Evolutionary conservation across 2,113 vertebrate species (phyloP).

Genomic region (Aldabrachelys gigantea): DNA sequence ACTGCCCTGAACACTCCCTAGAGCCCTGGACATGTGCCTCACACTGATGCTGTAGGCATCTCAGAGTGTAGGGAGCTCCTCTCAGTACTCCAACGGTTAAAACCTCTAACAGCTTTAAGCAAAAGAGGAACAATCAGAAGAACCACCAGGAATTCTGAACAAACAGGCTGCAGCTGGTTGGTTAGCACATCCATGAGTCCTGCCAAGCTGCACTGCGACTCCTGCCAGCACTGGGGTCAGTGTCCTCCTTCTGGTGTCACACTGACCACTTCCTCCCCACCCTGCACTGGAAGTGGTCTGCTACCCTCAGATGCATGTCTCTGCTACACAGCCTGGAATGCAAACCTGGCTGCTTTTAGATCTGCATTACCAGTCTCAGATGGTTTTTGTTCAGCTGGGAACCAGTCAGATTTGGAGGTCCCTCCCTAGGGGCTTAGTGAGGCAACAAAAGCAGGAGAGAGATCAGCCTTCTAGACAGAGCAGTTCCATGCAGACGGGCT

Average conservation of each 20-base stretch:
- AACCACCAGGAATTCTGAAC: background rate
- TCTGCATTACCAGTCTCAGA: background rate
- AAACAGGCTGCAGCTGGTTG: background rate
- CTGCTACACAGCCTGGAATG: background rate
- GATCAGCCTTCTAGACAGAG: background rate
- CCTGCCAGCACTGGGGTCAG: background rate
- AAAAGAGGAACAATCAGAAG: background rate
- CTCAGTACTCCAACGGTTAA: background rate
- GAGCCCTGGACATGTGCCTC: background rate
- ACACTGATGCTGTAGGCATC: background rate
- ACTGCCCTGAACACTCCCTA: background rate
- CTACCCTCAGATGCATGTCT: background rate
- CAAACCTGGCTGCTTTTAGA: background rate
- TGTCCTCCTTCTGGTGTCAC: accelerated
- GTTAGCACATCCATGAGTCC: background rate
- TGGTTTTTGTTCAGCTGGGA: background rate
- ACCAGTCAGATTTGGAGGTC: background rate
- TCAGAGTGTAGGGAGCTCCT: background rate
- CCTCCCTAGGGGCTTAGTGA: background rate
- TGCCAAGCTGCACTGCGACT: background rate
- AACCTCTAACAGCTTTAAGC: background rate
- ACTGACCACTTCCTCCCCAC: background rate
- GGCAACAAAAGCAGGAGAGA: background rate
- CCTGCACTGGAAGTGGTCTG: background rate
- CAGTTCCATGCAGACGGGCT: background rate